Conservation (phyloP, 2,888 invertebrate species). For the Mesoligia furuncula region DNA sequence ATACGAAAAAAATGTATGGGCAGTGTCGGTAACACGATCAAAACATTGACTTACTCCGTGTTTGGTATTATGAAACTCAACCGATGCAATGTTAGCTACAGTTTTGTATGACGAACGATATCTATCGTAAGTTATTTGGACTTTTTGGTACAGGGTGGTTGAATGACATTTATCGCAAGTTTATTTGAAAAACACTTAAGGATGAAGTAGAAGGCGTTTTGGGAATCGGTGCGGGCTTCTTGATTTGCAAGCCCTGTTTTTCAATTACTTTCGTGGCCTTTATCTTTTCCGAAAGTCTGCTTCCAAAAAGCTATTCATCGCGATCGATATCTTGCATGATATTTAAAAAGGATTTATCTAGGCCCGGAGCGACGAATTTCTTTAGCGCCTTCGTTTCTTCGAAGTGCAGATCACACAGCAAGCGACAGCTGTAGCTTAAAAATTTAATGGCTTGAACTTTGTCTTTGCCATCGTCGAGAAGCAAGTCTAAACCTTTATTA, state of each 20-base stretch:
- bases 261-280: slow-evolving; percentile 6
- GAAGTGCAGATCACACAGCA: neutral
- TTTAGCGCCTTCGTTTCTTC: neutral
- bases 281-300: neutral
- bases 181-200: no score
- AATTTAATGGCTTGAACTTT: neutral
- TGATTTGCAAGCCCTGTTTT: slow-evolving; percentile 1
- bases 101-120: no score
- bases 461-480: slow-evolving; percentile 1
- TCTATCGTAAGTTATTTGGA: no score
- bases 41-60: no score
- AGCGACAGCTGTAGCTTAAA: neutral
- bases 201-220: slow-evolving; percentile 3
- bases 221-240: neutral
- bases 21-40: no score
- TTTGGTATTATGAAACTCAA: no score
- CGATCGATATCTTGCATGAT: neutral
- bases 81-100: no score
- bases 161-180: no score
- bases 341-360: neutral
- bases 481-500: slow-evolving; percentile 3
- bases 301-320: neutral
- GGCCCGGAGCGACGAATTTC: neutral
- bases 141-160: no score
- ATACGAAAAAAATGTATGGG: no score